Evolutionary conservation across 2,797 vertebrate genomes (phyloP), one percentile per base, ranked within the genome.

Genomic region (Jordanella pulchra): DNA sequence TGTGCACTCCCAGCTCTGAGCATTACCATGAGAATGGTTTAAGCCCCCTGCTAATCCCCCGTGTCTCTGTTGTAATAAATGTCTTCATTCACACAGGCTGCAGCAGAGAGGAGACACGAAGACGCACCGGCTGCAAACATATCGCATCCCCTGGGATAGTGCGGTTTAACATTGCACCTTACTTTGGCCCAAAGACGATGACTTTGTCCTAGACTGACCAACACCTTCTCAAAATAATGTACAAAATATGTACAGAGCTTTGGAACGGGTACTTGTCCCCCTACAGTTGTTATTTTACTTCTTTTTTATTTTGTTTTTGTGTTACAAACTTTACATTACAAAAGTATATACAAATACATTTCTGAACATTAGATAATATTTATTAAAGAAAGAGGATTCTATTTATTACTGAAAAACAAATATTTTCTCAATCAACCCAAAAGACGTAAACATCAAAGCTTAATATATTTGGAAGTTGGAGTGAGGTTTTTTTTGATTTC

Each of bases 21-120:
- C 96, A 97, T 97, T 97, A 97, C 96, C 97, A 98, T 97, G 97
- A 96, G 94, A 97, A 95, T 97, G 96, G 97, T 96, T 96, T 97
- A 97, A 97, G 96, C 96, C 88, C 80, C 95, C 93, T 82, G 84
- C 96, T 99, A 98, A 99, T 98, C 97, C 96, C 67, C 93, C 95
- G 78, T 85, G 87, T 88, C 87, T 87, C 95, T 81, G 96, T 96
- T 96, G 96, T 97, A 98, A 97, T 96, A 96, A 92, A 97, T 95
- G 95, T 98, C 97, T 98, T 97, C 96, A 98, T 98, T 97, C 96
- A 88, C 93, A 95, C 96, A 95, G 93, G 93, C 80, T 87, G 94
- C 94, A 89, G 94, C 94, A 93, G 91, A 93, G 80, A 91, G 75
- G 64, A 82, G 68, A 83, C 73, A 45, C 80, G 77, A 78, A 79